Base-by-base conservation (phyloP, 2,113 vertebrate species). In the Potamarius usumacintae region DNA sequence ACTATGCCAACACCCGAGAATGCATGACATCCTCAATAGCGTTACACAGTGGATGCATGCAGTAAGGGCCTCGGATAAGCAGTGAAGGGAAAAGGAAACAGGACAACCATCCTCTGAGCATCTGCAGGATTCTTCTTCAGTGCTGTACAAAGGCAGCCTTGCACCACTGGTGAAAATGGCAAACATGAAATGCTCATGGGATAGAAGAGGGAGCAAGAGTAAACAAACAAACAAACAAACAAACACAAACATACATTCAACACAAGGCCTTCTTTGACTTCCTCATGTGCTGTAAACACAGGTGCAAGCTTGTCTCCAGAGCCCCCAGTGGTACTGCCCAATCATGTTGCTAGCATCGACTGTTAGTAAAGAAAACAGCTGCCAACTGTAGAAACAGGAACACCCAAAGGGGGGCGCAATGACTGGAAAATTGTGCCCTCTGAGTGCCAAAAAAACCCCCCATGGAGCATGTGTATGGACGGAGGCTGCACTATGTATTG, bases 231-330 rank as follows among this genome's bases (percentile, higher is more conserved):
- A 85, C 72, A 90, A 82, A 87, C 20, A 85, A 85, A 93, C 25
- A 76, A 91, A 85, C 72, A 91, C 90, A 90, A 90, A 94, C 94
- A 95, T 96, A 97, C 96, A 97, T 97, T 97, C 96, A 97, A 96
- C 91, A 95, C 89, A 94, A 94, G 92, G 93, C 94, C 93, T 94
- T 91, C 94, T 67, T 74, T 89, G 84, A 87, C 78, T 77, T 95
- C 92, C 94, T 94, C 94, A 95, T 94, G 92, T 90, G 95, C 92
- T 94, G 88, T 92, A 93, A 88, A 93, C 92, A 93, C 94, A 94
- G 94, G 93, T 92, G 91, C 90, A 92, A 82, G 92, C 92, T 94
- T 94, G 82, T 84, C 52, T 89, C 93, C 93, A 83, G 88, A 92
- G 89, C 92, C 90, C 77, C 57, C 48, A 57, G 15, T 87, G 82